Conservation (phyloP, 2,888 invertebrate species). For the Monopis laevigella region DNA sequence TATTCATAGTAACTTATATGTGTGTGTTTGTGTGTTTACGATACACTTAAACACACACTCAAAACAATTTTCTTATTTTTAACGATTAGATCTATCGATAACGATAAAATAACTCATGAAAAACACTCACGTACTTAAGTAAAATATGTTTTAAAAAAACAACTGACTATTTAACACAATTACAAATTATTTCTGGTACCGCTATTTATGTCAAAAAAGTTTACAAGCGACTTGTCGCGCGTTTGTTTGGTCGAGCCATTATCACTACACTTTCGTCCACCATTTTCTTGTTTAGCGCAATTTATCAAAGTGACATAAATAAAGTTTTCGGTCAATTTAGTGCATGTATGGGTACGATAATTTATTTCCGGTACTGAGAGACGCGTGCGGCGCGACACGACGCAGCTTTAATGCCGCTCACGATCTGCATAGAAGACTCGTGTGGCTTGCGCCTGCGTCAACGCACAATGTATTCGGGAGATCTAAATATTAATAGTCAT, state of each 20-base stretch:
- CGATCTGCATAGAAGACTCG: constrained; percentile 67
- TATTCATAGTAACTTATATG: too few relatives aligned
- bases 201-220: too few relatives aligned
- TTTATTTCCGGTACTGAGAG: constrained; percentile 63
- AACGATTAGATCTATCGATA: too few relatives aligned
- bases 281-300: constrained; percentile 55
- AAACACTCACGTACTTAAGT: too few relatives aligned
- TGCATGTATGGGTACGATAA: constrained; percentile 65
- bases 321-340: constrained; percentile 53
- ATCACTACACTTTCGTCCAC: constrained; percentile 33
- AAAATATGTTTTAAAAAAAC: too few relatives aligned
- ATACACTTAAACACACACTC: too few relatives aligned
- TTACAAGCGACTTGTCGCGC: too few relatives aligned
- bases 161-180: too few relatives aligned
- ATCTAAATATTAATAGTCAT: constrained; percentile 42
- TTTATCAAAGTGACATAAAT: constrained; percentile 61
- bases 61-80: too few relatives aligned
- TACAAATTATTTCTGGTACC: too few relatives aligned
- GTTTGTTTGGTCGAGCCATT: constrained; percentile 35
- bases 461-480: constrained; percentile 48
- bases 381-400: constrained; percentile 59
- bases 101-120: too few relatives aligned
- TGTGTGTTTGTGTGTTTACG: too few relatives aligned
- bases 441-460: constrained; percentile 44
- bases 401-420: constrained; percentile 64